Evolutionary conservation across 1,140 invertebrate genomes (phyloP).

Genomic region (Neodiprion lecontei): DNA sequence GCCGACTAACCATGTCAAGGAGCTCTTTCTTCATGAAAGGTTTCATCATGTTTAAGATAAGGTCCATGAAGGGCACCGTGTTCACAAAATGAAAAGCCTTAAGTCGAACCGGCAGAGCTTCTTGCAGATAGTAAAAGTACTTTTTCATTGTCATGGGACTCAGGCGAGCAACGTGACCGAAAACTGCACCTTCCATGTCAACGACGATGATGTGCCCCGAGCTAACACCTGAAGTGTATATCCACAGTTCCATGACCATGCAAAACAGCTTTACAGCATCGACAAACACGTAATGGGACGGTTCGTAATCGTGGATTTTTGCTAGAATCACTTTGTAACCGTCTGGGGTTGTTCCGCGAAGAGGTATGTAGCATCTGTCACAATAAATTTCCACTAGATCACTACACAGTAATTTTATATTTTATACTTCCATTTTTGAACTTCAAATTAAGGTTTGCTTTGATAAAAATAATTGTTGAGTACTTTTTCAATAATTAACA

Average conservation of each 20-base stretch:
- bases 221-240: conserved; percentile 23
- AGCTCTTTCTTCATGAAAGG: conserved; percentile 74
- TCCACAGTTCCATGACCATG: conserved; percentile 28
- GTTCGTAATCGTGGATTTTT: conserved; percentile 19
- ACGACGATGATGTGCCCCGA: conserved; percentile 27
- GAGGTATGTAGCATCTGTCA: conserved; percentile 14
- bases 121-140: conserved; percentile 33
- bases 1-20: conserved; percentile 56
- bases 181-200: conserved; percentile 17
- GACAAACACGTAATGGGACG: conserved; percentile 23
- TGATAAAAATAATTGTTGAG: too few relatives aligned
- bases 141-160: conserved; percentile 26
- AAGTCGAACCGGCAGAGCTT: conserved; percentile 67
- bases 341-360: conserved; percentile 26
- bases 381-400: not conserved
- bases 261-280: conserved; percentile 16
- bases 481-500: too few relatives aligned
- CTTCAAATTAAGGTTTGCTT: too few relatives aligned
- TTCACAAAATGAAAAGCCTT: conserved; percentile 72
- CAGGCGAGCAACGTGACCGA: conserved; percentile 28
- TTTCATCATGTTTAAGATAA: conserved; percentile 67
- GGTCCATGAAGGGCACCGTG: conserved; percentile 68
- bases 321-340: conserved; percentile 28
- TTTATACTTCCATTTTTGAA: too few relatives aligned
- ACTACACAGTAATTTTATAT: not conserved